Percentiles rank a stretch among this genome's conserved stretches.
phyloP scores from a whole-genome alignment of 1,140 invertebrate species.

The Bombus confusus region DNA sequence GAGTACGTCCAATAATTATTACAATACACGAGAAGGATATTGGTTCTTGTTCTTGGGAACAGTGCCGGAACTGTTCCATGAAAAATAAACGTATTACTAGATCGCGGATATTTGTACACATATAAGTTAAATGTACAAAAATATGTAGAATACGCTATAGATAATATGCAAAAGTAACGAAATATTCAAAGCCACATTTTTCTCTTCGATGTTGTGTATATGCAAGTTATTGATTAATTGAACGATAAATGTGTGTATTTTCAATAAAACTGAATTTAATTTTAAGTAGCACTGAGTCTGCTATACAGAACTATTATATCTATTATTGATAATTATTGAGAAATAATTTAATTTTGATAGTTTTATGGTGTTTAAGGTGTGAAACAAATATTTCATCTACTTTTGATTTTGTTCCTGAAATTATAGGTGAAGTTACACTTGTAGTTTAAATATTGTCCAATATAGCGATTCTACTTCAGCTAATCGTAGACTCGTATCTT shows the following conservation, averaged over 20 bases:
- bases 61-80: not conserved
- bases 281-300: rapidly evolving
- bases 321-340: not conserved
- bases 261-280: not conserved
- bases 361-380: no score
- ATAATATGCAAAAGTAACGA: not conserved
- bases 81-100: not conserved
- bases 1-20: slow-evolving; percentile 20
- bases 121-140: no score
- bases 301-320: rapidly evolving
- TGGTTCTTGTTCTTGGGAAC: not conserved
- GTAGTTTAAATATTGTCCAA: not conserved
- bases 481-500: not conserved
- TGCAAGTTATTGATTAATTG: not conserved
- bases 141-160: no score
- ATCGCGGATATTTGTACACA: no score
- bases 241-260: not conserved
- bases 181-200: not conserved
- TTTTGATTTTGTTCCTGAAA: no score
- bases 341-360: no score
- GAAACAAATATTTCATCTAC: not conserved
- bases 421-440: rapidly evolving
- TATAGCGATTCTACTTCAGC: not conserved
- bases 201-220: no score
- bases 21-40: not conserved